Conservation (phyloP, 2,797 vertebrate genomes). For the Lagodon rhomboides region DNA sequence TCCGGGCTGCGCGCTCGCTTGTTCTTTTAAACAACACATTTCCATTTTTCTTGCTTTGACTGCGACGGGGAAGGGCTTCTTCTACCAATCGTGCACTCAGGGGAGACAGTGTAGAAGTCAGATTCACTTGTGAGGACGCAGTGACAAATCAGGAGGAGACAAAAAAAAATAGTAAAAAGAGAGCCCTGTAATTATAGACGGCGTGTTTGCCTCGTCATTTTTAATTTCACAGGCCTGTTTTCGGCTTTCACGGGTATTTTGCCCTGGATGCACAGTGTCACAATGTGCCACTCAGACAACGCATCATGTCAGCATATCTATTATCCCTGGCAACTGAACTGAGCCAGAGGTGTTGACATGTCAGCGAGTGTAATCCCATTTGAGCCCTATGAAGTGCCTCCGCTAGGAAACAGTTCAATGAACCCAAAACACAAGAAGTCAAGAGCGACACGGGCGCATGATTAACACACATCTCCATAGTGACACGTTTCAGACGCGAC, state of each 20-base stretch:
- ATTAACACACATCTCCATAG: constrained; percentile 51
- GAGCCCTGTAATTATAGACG: constrained; percentile 24
- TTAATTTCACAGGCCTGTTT: constrained; percentile 32
- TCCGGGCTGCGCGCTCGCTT: constrained; percentile 12
- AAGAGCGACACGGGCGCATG: not conserved
- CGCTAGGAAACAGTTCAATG: constrained; percentile 45
- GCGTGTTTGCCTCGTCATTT: constrained; percentile 15
- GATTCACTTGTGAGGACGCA: not conserved
- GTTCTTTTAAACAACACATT: constrained; percentile 20
- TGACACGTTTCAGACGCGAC: constrained; percentile 50
- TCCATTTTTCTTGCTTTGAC: constrained; percentile 29
- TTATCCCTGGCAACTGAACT: constrained; percentile 40
- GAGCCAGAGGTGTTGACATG: constrained; percentile 34
- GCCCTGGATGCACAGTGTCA: constrained; percentile 21
- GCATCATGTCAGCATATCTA: constrained; percentile 16
- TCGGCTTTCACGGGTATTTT: constrained; percentile 29
- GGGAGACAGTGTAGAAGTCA: constrained; percentile 11
- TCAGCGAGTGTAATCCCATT: constrained; percentile 37
- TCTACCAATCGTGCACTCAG: constrained; percentile 20
- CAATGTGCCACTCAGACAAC: constrained; percentile 20
- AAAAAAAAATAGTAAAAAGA: not conserved
- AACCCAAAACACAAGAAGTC: constrained; percentile 32
- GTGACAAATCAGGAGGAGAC: not conserved
- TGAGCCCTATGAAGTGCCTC: constrained; percentile 12
- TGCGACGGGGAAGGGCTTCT: not conserved